Evolutionary conservation across 2,888 invertebrate genomes (phyloP).

Genomic region (Latrodectus elegans): DNA sequence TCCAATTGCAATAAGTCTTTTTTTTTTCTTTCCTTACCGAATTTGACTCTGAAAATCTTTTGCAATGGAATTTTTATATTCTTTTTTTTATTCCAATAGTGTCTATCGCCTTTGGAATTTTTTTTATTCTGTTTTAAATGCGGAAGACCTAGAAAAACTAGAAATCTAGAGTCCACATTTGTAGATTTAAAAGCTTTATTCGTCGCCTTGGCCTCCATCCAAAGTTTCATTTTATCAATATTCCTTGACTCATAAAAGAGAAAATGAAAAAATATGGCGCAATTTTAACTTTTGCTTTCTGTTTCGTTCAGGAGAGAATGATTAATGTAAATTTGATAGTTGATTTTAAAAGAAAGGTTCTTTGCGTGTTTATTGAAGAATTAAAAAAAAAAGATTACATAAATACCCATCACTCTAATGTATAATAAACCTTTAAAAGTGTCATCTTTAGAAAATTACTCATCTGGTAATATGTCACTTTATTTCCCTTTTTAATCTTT

Average conservation of each 20-base stretch:
- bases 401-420: no score
- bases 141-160: background rate
- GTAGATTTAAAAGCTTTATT: constrained; percentile 5
- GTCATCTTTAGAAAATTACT: no score
- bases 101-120: background rate
- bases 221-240: background rate
- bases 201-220: background rate
- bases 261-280: background rate
- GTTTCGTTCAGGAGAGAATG: background rate
- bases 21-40: background rate
- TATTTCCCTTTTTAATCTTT: no score
- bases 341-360: background rate
- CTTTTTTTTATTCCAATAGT: background rate
- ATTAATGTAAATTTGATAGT: constrained; percentile 5
- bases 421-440: no score
- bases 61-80: background rate
- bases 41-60: background rate
- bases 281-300: background rate
- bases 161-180: background rate
- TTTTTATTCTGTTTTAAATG: background rate
- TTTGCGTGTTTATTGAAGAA: no score
- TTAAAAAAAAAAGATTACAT: no score
- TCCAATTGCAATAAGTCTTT: background rate
- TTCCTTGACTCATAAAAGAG: background rate
- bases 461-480: no score